Conservation (phyloP, 2,113 vertebrate species). For the Noctilio leporinus region DNA sequence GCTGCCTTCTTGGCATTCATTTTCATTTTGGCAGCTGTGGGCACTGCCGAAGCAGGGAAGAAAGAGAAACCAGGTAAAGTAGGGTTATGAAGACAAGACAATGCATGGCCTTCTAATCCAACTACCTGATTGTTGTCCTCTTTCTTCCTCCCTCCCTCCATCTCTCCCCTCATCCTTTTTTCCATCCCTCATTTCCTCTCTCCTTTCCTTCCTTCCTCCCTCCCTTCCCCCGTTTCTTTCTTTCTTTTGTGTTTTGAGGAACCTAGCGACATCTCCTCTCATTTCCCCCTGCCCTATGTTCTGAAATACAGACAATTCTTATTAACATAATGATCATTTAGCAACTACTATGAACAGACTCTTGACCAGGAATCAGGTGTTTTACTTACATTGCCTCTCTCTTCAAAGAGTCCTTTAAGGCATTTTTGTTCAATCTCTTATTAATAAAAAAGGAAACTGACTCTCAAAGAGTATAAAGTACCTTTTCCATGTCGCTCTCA, state of each 20-base stretch:
- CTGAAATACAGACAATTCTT: not conserved
- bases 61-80: conserved; percentile 84
- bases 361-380: not conserved
- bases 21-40: conserved; percentile 79
- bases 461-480: too few relatives aligned
- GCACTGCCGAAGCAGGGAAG: conserved; percentile 79
- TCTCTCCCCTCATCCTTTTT: accelerated
- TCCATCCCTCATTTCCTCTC: too few relatives aligned
- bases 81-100: not conserved
- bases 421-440: not conserved
- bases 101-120: accelerated
- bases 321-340: not conserved
- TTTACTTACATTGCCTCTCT: not conserved
- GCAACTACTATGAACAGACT: not conserved
- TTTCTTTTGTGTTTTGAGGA: not conserved
- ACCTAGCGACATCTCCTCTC: accelerated
- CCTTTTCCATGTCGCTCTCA: not conserved
- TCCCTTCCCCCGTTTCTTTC: not conserved
- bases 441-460: not conserved
- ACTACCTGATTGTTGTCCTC: not conserved
- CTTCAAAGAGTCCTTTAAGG: not conserved
- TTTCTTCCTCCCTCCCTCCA: not conserved
- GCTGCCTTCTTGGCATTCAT: conserved; percentile 78
- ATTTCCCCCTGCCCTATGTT: not conserved
- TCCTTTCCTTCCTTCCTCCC: too few relatives aligned